phyloP scores from a whole-genome alignment of 1,140 invertebrate species.

The Eumaeus atala region DNA sequence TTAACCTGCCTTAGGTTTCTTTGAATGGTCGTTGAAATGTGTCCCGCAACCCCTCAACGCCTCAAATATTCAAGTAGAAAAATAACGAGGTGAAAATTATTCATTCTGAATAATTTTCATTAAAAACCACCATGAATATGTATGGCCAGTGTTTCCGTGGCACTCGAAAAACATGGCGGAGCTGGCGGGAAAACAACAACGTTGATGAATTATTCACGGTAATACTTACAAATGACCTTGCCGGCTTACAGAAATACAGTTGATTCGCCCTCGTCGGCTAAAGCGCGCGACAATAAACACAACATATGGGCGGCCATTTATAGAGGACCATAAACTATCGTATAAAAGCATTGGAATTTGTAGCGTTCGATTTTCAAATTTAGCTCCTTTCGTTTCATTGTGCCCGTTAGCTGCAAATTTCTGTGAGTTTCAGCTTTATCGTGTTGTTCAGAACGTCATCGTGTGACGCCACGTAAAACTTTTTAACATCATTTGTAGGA shows the following conservation, averaged over 20 bases:
- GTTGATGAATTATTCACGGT: constrained; percentile 23
- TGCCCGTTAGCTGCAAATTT: no score
- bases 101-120: constrained; percentile 21
- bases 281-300: constrained; percentile 30
- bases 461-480: no score
- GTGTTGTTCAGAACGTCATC: no score
- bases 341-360: constrained; percentile 10
- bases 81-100: constrained; percentile 23
- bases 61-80: constrained; percentile 2
- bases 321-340: constrained; percentile 14
- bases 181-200: constrained; percentile 52
- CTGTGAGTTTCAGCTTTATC: no score
- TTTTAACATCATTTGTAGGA: no score
- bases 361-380: constrained; percentile 17
- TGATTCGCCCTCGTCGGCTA: constrained; percentile 17
- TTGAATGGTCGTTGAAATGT: no score
- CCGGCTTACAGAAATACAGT: constrained; percentile 23
- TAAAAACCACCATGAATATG: constrained; percentile 23
- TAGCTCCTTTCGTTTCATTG: background rate
- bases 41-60: no score
- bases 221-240: constrained; percentile 29
- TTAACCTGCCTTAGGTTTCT: no score
- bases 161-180: constrained; percentile 26
- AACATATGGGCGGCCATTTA: constrained; percentile 38
- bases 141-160: constrained; percentile 25